Conservation (phyloP, 2,888 invertebrate genomes). For the Monoplex corrugatus region DNA sequence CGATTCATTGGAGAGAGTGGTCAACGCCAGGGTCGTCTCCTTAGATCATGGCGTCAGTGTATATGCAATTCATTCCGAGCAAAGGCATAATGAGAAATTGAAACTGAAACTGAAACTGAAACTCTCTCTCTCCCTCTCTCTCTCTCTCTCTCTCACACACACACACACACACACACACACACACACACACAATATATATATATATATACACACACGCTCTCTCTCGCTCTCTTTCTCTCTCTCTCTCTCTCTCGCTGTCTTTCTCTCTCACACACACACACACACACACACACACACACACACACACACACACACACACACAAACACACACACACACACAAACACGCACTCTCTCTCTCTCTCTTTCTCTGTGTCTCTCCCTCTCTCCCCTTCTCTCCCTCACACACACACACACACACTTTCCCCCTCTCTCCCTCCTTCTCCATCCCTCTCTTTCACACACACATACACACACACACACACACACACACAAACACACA, state of each 20-base stretch:
- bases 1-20: neutral
- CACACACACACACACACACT: neutral
- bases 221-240: too few relatives aligned
- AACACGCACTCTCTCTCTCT: too few relatives aligned
- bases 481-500: constrained; percentile 14
- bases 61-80: neutral
- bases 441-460: neutral
- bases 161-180: constrained; percentile 18
- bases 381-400: too few relatives aligned
- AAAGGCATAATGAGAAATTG: neutral
- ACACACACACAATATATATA: neutral
- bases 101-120: neutral
- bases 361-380: too few relatives aligned
- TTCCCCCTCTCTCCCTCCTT: constrained; percentile 19
- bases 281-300: too few relatives aligned
- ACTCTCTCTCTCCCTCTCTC: too few relatives aligned
- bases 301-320: neutral
- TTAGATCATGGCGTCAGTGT: neutral
- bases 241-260: neutral
- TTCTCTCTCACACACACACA: neutral
- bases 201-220: constrained; percentile 28
- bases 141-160: neutral
- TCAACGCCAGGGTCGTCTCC: too few relatives aligned
- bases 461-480: constrained; percentile 11
- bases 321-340: constrained; percentile 38